Evolutionary conservation across 37 sponge, comb jelly and placozoan species (phyloP).

Genomic region (Cliona cf. orientalis): DNA sequence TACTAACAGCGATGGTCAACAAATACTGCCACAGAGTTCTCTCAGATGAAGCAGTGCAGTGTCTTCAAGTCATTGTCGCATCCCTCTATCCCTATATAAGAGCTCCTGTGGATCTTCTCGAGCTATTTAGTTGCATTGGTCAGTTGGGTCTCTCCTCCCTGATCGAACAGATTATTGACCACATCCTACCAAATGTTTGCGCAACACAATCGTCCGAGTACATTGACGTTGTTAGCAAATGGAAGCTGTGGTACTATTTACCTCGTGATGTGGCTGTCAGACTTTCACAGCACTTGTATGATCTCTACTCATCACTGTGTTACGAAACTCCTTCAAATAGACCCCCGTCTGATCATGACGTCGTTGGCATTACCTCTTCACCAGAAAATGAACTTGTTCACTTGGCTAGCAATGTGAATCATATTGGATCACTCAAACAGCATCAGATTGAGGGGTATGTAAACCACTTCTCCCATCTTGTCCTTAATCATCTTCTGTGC

Average conservation of each 20-base stretch:
- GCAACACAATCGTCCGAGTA: slow-evolving; percentile 23
- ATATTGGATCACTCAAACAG: not conserved
- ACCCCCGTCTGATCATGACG: too few relatives aligned
- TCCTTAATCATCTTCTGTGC: slow-evolving; percentile 21
- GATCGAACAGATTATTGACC: not conserved
- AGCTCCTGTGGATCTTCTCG: slow-evolving; percentile 6
- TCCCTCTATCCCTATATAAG: not conserved
- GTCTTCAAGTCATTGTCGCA: slow-evolving; percentile 24
- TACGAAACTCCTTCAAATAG: not conserved
- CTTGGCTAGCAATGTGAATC: not conserved
- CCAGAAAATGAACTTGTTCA: not conserved
- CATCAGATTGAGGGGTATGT: slow-evolving; percentile 2
- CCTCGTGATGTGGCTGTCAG: slow-evolving; percentile 14
- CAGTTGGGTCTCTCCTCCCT: slow-evolving; percentile 10
- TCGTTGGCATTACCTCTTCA: too few relatives aligned
- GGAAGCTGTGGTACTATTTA: slow-evolving; percentile 68
- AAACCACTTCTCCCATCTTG: slow-evolving; percentile 30
- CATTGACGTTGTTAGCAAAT: slow-evolving; percentile 20
- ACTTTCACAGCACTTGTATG: slow-evolving; percentile 2
- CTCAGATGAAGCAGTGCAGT: not conserved
- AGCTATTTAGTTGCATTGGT: slow-evolving; percentile 3
- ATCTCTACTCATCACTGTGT: not conserved
- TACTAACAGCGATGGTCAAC: slow-evolving; percentile 26
- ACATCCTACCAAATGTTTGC: slow-evolving; percentile 7
- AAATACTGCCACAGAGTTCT: not conserved